Conservation (phyloP, 2,888 invertebrate species). For the Fragum fragum region DNA sequence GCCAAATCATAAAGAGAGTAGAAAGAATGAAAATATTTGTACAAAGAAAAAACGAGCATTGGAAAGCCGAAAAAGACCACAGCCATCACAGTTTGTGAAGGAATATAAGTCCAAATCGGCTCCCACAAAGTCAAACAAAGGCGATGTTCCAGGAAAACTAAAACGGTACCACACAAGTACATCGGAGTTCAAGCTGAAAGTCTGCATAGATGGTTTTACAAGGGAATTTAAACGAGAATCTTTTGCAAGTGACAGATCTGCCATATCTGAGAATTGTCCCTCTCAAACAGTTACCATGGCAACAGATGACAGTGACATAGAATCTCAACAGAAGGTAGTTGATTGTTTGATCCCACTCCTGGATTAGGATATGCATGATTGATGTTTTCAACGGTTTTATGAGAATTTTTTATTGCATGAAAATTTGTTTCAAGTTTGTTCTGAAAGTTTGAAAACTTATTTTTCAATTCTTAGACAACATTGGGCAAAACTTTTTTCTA, state of each 20-base stretch:
- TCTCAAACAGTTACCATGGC: neutral
- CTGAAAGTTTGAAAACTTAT: too few species aligned
- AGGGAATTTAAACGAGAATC: conserved; percentile 20
- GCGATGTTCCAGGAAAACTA: neutral
- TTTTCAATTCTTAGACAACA: too few species aligned
- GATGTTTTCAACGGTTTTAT: neutral
- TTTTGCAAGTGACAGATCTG: conserved; percentile 7
- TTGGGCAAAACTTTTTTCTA: too few species aligned
- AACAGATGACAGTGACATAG: conserved; percentile 6
- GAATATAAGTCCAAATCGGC: conserved; percentile 4
- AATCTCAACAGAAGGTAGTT: neutral
- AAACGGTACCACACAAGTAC: conserved; percentile 13
- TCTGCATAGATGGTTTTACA: conserved; percentile 3
- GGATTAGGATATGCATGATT: neutral
- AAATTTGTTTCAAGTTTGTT: neutral
- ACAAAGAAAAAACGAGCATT: neutral
- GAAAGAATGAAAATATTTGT: neutral
- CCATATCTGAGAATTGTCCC: neutral
- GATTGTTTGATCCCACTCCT: neutral
- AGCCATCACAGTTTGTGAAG: neutral
- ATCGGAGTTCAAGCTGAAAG: conserved; percentile 29
- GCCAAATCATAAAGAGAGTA: neutral
- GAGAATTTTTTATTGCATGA: neutral
- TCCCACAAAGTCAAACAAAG: neutral
- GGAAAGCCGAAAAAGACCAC: neutral